phyloP scores from a whole-genome alignment of 2,113 vertebrate species.

The Polyodon spathula region DNA sequence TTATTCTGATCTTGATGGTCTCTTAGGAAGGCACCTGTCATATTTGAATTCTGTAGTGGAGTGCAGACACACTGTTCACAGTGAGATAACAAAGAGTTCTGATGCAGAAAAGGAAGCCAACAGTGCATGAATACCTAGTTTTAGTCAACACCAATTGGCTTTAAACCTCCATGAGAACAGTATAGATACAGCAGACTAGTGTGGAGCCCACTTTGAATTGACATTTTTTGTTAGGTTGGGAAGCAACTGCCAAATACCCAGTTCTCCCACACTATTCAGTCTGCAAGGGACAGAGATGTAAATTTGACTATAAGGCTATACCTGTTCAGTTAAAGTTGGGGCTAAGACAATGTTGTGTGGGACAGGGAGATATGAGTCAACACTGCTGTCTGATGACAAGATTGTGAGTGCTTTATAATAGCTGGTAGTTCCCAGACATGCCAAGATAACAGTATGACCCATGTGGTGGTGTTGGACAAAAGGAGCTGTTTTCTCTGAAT shows the following conservation, averaged over 20 bases:
- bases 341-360: background rate
- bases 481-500: too few species aligned
- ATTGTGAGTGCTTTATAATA: background rate
- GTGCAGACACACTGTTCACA: background rate
- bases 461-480: constrained; percentile 4
- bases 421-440: background rate
- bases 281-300: too few species aligned
- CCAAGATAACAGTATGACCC: background rate
- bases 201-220: too few species aligned
- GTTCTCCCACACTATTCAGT: too few species aligned
- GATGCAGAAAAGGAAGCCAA: background rate
- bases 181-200: too few species aligned
- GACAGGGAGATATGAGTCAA: background rate
- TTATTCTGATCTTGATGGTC: constrained; percentile 30
- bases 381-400: background rate
- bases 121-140: too few species aligned
- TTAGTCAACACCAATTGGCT: too few species aligned
- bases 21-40: background rate
- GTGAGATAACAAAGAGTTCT: background rate
- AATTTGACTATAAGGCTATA: too few species aligned
- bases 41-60: constrained; percentile 9
- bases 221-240: too few species aligned
- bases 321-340: too few species aligned
- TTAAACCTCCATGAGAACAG: too few species aligned
- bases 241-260: too few species aligned